Conservation (phyloP, 1,140 invertebrate genomes). For the Delia radicum region DNA sequence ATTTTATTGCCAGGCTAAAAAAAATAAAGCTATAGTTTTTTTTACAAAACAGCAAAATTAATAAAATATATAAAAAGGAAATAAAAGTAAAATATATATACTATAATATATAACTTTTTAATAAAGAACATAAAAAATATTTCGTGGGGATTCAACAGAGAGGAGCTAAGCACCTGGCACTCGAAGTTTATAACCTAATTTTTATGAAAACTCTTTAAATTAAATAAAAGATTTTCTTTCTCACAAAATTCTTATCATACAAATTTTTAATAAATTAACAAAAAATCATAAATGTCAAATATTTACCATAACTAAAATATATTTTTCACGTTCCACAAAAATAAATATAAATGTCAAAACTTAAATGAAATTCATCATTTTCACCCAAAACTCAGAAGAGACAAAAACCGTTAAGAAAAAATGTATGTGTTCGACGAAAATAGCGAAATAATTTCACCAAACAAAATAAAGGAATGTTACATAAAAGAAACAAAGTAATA, state of each 20-base stretch:
- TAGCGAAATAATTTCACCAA: neutral
- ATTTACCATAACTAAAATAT: neutral
- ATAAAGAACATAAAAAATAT: no score
- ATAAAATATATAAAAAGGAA: neutral
- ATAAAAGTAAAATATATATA: conserved; percentile 7
- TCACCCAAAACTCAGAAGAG: neutral
- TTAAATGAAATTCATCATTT: conserved; percentile 21
- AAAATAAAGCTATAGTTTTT: no score
- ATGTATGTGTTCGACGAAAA: neutral
- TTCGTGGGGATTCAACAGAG: no score
- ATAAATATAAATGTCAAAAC: conserved; percentile 1
- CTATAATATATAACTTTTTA: no score
- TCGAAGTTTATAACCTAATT: no score
- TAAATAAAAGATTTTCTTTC: no score
- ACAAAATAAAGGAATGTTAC: neutral
- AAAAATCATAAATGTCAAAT: conserved; percentile 11
- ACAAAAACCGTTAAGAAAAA: neutral
- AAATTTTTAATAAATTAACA: neutral
- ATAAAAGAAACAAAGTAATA: conserved; percentile 10
- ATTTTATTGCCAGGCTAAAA: no score
- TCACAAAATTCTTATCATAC: no score
- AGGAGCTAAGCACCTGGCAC: no score
- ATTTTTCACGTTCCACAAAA: neutral
- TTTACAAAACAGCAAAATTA: neutral
- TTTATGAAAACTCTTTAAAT: no score